Percentiles rank a stretch among this genome's conserved stretches.
Evolutionary conservation across 2,113 vertebrate genomes (phyloP).

Genomic region (Maccullochella peelii): DNA sequence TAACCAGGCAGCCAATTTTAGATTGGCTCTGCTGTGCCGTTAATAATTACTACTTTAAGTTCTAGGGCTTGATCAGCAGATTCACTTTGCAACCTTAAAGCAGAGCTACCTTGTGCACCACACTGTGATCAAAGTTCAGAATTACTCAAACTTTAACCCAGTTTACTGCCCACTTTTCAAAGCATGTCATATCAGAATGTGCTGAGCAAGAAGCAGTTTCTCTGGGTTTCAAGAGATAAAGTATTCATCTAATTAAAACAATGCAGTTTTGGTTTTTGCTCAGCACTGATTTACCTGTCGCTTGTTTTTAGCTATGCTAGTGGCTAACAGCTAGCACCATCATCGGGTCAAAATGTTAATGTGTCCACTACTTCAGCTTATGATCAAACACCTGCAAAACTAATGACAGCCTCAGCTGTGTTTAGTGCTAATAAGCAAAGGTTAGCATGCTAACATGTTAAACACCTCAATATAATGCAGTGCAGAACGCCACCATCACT

Average conservation of each 20-base stretch:
- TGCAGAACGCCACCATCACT: too few species aligned
- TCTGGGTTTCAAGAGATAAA: neutral
- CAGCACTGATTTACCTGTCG: neutral
- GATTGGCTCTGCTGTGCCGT: conserved; percentile 55
- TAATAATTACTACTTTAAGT: conserved; percentile 52
- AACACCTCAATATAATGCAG: neutral
- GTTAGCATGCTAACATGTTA: neutral
- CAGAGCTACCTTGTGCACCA: neutral
- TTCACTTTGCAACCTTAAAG: conserved; percentile 20
- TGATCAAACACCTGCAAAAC: too few species aligned
- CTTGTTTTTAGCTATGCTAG: neutral
- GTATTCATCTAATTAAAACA: neutral
- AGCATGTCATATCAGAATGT: neutral
- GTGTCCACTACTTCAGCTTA: neutral
- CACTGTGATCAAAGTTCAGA: conserved; percentile 14
- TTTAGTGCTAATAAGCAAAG: too few species aligned
- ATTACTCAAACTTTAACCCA: neutral
- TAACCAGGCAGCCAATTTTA: conserved; percentile 51
- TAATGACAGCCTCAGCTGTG: too few species aligned
- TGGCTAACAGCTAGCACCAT: neutral
- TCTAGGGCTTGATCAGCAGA: conserved; percentile 38
- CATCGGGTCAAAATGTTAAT: neutral
- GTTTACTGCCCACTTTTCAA: neutral
- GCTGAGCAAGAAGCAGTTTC: neutral
- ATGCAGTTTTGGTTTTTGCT: neutral